Evolutionary conservation across 2,797 vertebrate genomes (phyloP).

Genomic region (Myripristis jacobus): DNA sequence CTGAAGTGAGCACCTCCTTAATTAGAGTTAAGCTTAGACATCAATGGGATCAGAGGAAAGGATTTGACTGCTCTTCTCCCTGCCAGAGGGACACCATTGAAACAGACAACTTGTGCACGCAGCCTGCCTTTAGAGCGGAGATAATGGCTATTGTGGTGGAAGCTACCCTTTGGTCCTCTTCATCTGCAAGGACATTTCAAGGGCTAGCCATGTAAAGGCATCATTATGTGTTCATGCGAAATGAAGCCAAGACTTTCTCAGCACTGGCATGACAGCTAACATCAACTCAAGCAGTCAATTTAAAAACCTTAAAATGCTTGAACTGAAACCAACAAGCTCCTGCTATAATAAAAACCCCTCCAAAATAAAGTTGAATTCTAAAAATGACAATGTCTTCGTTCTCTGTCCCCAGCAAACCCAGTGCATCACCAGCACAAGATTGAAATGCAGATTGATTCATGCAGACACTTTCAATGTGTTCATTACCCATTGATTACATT

Average conservation of each 20-base stretch:
- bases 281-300: conserved; percentile 14
- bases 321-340: conserved; percentile 18
- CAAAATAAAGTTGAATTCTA: conserved; percentile 21
- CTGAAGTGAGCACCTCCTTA: conserved; percentile 69
- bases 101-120: conserved; percentile 37
- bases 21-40: conserved; percentile 75
- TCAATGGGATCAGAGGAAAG: conserved; percentile 70
- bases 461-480: conserved; percentile 53
- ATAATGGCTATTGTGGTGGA: conserved; percentile 47
- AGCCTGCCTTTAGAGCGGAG: conserved; percentile 30
- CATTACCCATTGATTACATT: conserved; percentile 76
- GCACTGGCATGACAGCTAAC: conserved; percentile 12
- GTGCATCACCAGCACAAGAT: conserved; percentile 22
- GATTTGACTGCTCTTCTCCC: conserved; percentile 55
- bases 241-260: conserved; percentile 15
- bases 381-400: conserved; percentile 32
- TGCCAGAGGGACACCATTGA: conserved; percentile 26
- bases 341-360: too few relatives aligned
- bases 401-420: conserved; percentile 30
- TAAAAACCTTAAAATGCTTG: conserved; percentile 5
- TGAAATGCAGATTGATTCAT: conserved; percentile 53
- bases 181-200: conserved; percentile 55
- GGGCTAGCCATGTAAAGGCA: conserved; percentile 28
- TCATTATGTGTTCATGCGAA: conserved; percentile 31
- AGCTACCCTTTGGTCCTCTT: conserved; percentile 38